Percentiles rank a stretch among this genome's conserved stretches.
Evolutionary conservation across 2,113 vertebrate species (phyloP).

Genomic region (Bufo gargarizans): DNA sequence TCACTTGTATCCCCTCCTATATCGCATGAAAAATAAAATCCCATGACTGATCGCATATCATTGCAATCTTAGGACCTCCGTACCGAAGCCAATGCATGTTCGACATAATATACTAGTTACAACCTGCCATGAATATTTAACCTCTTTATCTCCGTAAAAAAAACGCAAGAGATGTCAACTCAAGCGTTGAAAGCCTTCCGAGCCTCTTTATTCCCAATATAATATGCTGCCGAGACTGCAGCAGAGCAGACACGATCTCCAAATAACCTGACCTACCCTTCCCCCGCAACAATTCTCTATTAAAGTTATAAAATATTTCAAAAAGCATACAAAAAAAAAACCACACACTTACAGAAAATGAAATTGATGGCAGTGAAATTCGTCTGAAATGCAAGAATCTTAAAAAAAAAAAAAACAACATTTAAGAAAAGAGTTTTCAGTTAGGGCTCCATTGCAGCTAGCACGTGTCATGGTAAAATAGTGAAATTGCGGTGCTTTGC

Average conservation of each 20-base stretch:
- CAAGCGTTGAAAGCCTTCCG: background rate
- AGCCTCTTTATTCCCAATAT: background rate
- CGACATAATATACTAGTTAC: background rate
- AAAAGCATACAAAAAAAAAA: slow-evolving; percentile 1
- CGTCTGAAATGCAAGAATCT: background rate
- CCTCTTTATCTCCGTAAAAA: background rate
- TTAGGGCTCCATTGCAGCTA: background rate
- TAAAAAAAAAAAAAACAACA: background rate
- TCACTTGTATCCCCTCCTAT: background rate
- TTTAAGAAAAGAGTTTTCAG: background rate
- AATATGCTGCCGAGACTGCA: no score
- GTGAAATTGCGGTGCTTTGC: background rate
- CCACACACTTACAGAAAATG: background rate
- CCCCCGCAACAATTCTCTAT: background rate
- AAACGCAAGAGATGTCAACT: background rate
- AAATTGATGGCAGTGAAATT: slow-evolving; percentile 2
- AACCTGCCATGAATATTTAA: background rate
- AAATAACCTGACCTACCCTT: background rate
- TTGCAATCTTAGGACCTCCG: background rate
- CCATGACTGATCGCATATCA: background rate
- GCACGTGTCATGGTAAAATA: background rate
- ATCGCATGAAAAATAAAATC: background rate
- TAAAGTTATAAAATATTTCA: background rate
- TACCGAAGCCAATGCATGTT: background rate
- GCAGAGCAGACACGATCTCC: background rate